Percentiles rank a stretch among this genome's conserved stretches.
These are phyloP conservation scores for Nomada ferruginata DNA, from an alignment of 2,888 invertebrate species.

Conservation along the genomic window DNA sequence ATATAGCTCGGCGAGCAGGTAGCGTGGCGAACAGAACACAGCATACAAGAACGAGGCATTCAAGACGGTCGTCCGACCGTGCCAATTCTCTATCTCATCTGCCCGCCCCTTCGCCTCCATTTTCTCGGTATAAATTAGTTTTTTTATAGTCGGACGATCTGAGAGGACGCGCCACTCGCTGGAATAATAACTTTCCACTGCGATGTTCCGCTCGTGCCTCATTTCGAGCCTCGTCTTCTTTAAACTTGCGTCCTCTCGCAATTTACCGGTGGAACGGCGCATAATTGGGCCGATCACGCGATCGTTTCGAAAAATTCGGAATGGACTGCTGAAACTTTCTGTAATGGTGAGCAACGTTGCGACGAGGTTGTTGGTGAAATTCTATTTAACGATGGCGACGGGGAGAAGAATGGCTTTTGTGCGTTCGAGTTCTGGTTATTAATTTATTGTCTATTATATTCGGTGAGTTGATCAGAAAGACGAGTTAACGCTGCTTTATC, in stretches of 20 bases:
- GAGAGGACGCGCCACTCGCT: slow-evolving; percentile 56
- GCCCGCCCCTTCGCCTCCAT: slow-evolving; percentile 46
- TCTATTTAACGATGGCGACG: background rate
- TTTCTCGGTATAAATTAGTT: slow-evolving; percentile 73
- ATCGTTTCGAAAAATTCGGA: slow-evolving; percentile 29
- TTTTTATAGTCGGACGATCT: slow-evolving; percentile 73
- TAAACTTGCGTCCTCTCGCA: slow-evolving; percentile 74
- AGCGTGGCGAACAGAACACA: slow-evolving; percentile 35
- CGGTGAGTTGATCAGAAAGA: background rate
- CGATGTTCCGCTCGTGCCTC: background rate
- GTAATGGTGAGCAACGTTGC: background rate
- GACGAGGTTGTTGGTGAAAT: slow-evolving; percentile 9
- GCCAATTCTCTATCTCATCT: slow-evolving; percentile 57
- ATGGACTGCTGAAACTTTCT: slow-evolving; percentile 18
- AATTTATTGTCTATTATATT: background rate
- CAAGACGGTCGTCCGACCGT: slow-evolving; percentile 57
- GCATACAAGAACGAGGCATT: slow-evolving; percentile 53
- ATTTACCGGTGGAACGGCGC: slow-evolving; percentile 67
- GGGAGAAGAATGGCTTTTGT: background rate
- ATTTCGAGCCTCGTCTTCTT: slow-evolving; percentile 7
- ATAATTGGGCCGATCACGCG: slow-evolving; percentile 42
- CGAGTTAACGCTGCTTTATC: background rate
- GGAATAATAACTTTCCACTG: slow-evolving; percentile 70
- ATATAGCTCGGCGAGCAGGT: slow-evolving; percentile 73
- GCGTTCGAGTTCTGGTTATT: background rate